Conservation (phyloP, 1,140 invertebrate species). For the Microplitis mediator region DNA sequence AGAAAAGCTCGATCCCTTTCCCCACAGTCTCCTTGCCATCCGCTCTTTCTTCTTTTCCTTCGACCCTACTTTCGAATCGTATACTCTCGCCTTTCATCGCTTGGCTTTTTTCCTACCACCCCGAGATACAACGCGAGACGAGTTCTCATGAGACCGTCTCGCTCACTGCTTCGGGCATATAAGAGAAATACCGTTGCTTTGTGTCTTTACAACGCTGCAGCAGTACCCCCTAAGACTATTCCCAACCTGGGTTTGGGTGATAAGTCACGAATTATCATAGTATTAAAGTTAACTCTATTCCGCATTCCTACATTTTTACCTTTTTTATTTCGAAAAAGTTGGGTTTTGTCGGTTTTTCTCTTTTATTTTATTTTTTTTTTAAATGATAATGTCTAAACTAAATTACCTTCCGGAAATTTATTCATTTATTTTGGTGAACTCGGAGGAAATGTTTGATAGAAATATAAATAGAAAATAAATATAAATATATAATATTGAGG, state of each 20-base stretch:
- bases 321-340: no score
- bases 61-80: neutral
- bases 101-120: neutral
- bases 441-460: no score
- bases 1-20: slow-evolving; percentile 17
- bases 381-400: no score
- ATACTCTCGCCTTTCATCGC: neutral
- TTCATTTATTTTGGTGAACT: no score
- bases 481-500: no score
- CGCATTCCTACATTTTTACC: no score
- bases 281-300: neutral
- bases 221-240: slow-evolving; percentile 40
- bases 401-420: no score
- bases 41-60: slow-evolving; percentile 12
- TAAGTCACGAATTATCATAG: slow-evolving; percentile 45
- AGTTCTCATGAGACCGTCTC: slow-evolving; percentile 14
- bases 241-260: slow-evolving; percentile 45
- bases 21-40: neutral
- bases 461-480: no score
- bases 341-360: no score
- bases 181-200: slow-evolving; percentile 50
- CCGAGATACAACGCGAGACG: neutral
- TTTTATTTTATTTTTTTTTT: no score
- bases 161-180: slow-evolving; percentile 26
- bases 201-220: slow-evolving; percentile 50